Evolutionary conservation across 2,888 invertebrate genomes (phyloP), one percentile per base, ranked within the genome.

Genomic region (Zele albiditarsus): DNA sequence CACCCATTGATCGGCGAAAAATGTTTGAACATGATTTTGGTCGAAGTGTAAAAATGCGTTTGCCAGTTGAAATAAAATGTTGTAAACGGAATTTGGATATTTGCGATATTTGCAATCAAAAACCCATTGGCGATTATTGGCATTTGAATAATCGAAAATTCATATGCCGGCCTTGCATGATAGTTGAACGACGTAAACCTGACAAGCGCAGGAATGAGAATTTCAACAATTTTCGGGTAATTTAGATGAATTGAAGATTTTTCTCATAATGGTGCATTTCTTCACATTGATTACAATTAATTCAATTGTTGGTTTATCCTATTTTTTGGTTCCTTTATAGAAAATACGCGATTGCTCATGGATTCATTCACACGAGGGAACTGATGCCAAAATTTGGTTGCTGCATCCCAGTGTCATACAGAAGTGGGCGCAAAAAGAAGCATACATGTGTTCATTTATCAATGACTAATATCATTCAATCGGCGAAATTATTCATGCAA

Each of bases 91-190:
- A 90, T 58, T 78, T 72, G 16, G 90, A 91, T 78, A 74, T 80
- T 38, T 91, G 91, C 77, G 83, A 84, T 57, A 84, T 89, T 78
- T 91, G 91, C 78, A 83, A 85, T 1, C 80, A 84, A 78, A 81
- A 87, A 57, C 90, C 90, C 62, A 73, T 82, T 16, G 90, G 90
- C 0, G 91, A 91, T 85, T 91, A 91, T 79, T 91, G 91, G 91
- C 90, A 91, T 58, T 79, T 80, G 33, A 82, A 84, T 49, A 84
- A 87, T 78, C 81, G 82, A 77, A 80, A 83, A 27, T 91, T 89
- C 78, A 83, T 91, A 53, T 91, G 91, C 74, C 87, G 90, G 74
- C 73, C 80, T 14, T 91, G 91, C 77, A 90, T 90, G 90, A 78
- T 57, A 46, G 87, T 87, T 78, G 90, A 90, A 81, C 85, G 84